Conservation (phyloP, 2,888 invertebrate genomes). For the Mimas tiliae region DNA sequence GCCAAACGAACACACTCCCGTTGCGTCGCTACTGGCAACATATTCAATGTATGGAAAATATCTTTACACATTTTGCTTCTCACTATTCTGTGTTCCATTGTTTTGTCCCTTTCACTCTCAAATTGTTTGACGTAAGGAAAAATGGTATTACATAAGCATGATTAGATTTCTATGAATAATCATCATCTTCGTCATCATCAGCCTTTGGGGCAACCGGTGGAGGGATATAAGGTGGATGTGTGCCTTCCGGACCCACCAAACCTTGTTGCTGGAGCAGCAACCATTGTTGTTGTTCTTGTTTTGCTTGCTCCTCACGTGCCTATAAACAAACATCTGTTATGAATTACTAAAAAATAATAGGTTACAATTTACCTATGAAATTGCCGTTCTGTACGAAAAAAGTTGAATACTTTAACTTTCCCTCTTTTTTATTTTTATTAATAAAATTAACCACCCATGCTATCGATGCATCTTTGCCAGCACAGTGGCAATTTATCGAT, state of each 20-base stretch:
- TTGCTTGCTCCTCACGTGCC: conserved; percentile 96
- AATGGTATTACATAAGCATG: conserved; percentile 1
- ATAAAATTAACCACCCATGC: too few relatives aligned
- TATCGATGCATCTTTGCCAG: too few relatives aligned
- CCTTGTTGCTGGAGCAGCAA: conserved; percentile 89
- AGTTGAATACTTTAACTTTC: too few relatives aligned
- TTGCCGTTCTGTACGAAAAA: too few relatives aligned
- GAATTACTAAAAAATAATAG: not conserved
- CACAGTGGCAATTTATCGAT: too few relatives aligned
- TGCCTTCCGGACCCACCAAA: conserved; percentile 64
- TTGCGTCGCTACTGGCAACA: too few relatives aligned
- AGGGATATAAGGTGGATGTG: conserved; percentile 70
- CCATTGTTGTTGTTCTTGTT: conserved; percentile 97
- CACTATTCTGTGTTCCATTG: not conserved
- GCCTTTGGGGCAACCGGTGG: conserved; percentile 64
- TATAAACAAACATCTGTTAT: conserved; percentile 37
- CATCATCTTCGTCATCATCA: conserved; percentile 82
- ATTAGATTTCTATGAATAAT: conserved; percentile 68
- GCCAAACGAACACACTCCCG: too few relatives aligned
- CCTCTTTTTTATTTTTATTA: too few relatives aligned
- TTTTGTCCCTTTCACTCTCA: not conserved
- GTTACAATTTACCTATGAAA: too few relatives aligned
- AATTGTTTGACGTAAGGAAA: conserved; percentile 8
- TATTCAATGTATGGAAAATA: too few relatives aligned
- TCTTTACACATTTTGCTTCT: not conserved